Percentiles rank a stretch among this genome's conserved stretches.
These are phyloP conservation scores for Leptopilina drosophilae DNA, from an alignment of 2,888 invertebrate genomes.

Conservation along the genomic window DNA sequence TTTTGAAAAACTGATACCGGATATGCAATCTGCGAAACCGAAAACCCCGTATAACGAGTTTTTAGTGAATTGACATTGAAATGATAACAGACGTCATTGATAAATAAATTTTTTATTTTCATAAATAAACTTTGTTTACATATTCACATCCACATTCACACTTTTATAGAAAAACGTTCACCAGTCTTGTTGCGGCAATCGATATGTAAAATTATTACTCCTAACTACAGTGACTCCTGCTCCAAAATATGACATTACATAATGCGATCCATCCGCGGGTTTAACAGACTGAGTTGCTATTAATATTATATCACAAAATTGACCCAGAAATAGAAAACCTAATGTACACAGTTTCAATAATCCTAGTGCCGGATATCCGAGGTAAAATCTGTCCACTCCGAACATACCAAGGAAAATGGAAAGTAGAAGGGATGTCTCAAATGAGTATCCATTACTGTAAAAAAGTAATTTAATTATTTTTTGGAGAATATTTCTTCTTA, in stretches of 20 bases:
- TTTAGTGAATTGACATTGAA: too few species aligned
- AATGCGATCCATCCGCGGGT: slow-evolving; percentile 96
- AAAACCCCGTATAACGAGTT: too few species aligned
- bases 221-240: slow-evolving; percentile 89
- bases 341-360: slow-evolving; percentile 96
- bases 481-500: background rate
- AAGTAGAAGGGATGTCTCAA: slow-evolving; percentile 93
- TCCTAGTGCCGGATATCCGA: slow-evolving; percentile 98
- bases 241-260: slow-evolving; percentile 95
- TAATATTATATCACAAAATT: slow-evolving; percentile 95
- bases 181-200: slow-evolving; percentile 89
- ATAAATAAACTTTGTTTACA: too few species aligned
- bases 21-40: too few species aligned
- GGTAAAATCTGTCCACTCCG: slow-evolving; percentile 97
- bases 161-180: slow-evolving; percentile 58
- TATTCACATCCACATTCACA: too few species aligned
- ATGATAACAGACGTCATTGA: background rate
- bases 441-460: slow-evolving; percentile 93
- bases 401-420: slow-evolving; percentile 99
- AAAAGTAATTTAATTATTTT: slow-evolving; percentile 45
- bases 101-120: slow-evolving; percentile 11
- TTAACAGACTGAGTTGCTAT: slow-evolving; percentile 96
- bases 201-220: slow-evolving; percentile 91
- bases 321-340: slow-evolving; percentile 97
- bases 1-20: too few species aligned